phyloP scores from a whole-genome alignment of 2,888 invertebrate species.

The Asteroscopus sphinx region DNA sequence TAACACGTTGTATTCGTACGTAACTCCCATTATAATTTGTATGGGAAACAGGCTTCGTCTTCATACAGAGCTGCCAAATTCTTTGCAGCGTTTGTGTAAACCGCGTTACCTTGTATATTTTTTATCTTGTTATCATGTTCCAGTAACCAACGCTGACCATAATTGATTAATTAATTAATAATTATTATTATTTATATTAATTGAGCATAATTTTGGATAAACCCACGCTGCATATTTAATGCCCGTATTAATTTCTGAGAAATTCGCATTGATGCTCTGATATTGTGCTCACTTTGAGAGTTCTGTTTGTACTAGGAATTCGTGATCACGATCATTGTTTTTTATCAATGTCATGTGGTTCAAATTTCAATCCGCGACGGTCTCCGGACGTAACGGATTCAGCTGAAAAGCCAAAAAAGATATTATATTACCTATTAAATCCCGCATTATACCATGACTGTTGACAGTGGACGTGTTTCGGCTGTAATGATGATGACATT shows the following conservation, averaged over 20 bases:
- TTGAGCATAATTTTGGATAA: conserved; percentile 29
- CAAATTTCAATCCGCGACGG: conserved; percentile 21
- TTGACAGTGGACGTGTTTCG: no score
- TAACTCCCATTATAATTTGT: conserved; percentile 24
- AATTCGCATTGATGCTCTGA: conserved; percentile 23
- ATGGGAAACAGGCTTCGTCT: conserved; percentile 9
- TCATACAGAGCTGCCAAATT: conserved; percentile 25
- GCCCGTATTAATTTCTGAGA: conserved; percentile 11
- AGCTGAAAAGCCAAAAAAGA: neutral
- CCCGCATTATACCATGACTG: neutral
- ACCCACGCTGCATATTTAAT: conserved; percentile 20
- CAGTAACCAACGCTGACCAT: conserved; percentile 8
- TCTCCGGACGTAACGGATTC: conserved; percentile 6
- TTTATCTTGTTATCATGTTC: conserved; percentile 17
- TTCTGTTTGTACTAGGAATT: conserved; percentile 22
- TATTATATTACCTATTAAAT: neutral
- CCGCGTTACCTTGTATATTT: conserved; percentile 9
- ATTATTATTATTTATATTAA: conserved; percentile 32
- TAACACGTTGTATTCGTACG: conserved; percentile 4
- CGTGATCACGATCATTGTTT: conserved; percentile 11
- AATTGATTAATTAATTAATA: no score
- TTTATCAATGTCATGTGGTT: conserved; percentile 27
- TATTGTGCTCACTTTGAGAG: conserved; percentile 4
- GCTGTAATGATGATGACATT: no score
- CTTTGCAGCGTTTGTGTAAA: conserved; percentile 19